Evolutionary conservation across 1,140 invertebrate genomes (phyloP), one percentile per base, ranked within the genome.

Genomic region (Aradophagus sp.): DNA sequence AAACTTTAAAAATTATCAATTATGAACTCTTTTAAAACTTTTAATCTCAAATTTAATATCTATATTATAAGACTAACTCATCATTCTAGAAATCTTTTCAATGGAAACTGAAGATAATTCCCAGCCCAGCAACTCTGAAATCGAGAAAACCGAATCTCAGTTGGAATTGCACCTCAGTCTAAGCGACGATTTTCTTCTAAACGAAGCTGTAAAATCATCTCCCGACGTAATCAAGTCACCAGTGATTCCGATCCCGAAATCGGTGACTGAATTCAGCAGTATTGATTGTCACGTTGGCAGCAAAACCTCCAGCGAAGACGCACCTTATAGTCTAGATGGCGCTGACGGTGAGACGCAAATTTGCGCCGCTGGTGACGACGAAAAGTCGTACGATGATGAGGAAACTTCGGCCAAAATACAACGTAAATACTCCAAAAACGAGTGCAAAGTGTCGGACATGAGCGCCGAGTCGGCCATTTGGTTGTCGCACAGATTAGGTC

Each of bases 401-500:
- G 65, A 74, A 19, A 23, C n/a, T n/a, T n/a, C n/a, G n/a, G n/a
- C n/a, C 1, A 31, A 26, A 12, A 10, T 31, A 0, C 11, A 15
- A 10, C 11, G 13, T 34, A 48, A 66, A 50, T n/a, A 12, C 8
- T 0, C 23, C 63, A 73, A 75, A 10, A 86, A 74, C 50, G 86
- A 88, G 12, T 88, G 87, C 32, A 92, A 91, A 82, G 94, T 97
- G 63, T 93, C 93, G 0, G 95, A 97, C 79, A 94, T 97, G 88
- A 95, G 95, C 75, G 90, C 91, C 0, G 96, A 97, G 77, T 97
- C 93, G 77, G 86, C 98, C 0, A 91, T 95, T 31, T 98, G 96
- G 96, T 79, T 99, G 13, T 91, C 95, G 0, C 94, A 97, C 85
- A 89, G 96, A 69, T 84, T 99, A n/a, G 97, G 97, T 0, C 97